A percentile compares a stretch with the other conserved stretches of the same genome.
Conservation (phyloP, 2,113 vertebrate species). For the Aptenodytes forsteri region DNA sequence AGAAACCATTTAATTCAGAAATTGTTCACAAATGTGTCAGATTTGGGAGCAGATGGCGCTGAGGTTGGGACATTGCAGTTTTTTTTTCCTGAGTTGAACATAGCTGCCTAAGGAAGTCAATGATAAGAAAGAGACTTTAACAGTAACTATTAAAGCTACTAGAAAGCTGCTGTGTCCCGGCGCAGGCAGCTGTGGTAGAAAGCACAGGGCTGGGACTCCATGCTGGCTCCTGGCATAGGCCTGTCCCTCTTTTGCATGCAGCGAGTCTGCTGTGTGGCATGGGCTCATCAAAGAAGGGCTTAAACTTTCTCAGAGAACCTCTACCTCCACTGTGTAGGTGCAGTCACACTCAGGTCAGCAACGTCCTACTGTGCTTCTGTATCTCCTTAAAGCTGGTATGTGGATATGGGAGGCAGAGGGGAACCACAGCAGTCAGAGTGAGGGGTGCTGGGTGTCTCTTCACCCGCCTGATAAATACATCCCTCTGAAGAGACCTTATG, state of each 20-base stretch:
- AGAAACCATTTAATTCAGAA: neutral
- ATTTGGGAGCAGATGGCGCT: neutral
- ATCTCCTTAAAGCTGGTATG: neutral
- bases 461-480: neutral
- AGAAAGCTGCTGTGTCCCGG: neutral
- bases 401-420: neutral
- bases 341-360: neutral
- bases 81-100: neutral
- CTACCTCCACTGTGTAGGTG: too few relatives aligned
- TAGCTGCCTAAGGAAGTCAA: neutral
- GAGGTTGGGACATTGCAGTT: neutral
- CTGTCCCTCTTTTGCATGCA: neutral
- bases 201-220: accelerated
- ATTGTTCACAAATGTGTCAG: neutral
- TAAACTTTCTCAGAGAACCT: neutral
- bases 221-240: neutral
- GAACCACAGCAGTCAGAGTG: accelerated
- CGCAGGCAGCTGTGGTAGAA: neutral
- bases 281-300: neutral
- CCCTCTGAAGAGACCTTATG: neutral
- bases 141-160: neutral
- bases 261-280: neutral
- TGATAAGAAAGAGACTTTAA: neutral
- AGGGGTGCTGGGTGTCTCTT: neutral
- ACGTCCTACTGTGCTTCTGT: neutral